Evolutionary conservation across 1,140 invertebrate genomes (phyloP), one percentile per base, ranked within the genome.

Genomic region (Stegodyphus dumicola): DNA sequence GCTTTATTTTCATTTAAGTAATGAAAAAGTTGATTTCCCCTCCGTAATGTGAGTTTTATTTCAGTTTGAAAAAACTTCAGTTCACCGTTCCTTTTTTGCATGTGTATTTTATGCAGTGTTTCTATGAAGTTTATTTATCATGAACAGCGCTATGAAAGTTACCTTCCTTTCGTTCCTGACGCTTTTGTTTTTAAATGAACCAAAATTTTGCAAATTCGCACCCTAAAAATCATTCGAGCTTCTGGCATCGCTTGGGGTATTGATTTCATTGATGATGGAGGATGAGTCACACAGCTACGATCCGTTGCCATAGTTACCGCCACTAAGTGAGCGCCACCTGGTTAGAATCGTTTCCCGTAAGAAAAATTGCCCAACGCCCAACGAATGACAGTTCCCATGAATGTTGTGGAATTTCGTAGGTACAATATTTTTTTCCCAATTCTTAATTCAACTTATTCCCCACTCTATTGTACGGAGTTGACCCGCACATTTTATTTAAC

Each of bases 211-310:
- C 15, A 60, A 60, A 60, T 15, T 60, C 56, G 4, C 56, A 60
- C 56, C 56, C 56, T 15, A 15, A 60, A 60, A 60, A 60, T 60
- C 56, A 11, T 33, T 33, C 33, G 33, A 9, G 56, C 9, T 1
- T 60, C 56, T 11, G 15, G 15, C 2, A 49, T 65, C 15, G 73
- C 53, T 85, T 85, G 69, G 67, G 65, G 74, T 85, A 85, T 85
- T 85, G 81, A 85, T 85, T 85, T 85, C 81, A 85, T 85, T 77
- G 81, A 76, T 77, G 81, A 85, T 85, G 65, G 81, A 77, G 69
- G 81, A 85, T 85, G 81, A 85, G 73, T 85, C 81, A 85, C 74
- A 74, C 70, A 73, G 65, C 79, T 80, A 81, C 70, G 79, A 81
- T 81, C 60, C 52, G 81, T 85, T 70, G 51, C 65, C 33, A 85